Evolutionary conservation across 2,797 vertebrate species (phyloP).

Genomic region (Lacerta bilineata): DNA sequence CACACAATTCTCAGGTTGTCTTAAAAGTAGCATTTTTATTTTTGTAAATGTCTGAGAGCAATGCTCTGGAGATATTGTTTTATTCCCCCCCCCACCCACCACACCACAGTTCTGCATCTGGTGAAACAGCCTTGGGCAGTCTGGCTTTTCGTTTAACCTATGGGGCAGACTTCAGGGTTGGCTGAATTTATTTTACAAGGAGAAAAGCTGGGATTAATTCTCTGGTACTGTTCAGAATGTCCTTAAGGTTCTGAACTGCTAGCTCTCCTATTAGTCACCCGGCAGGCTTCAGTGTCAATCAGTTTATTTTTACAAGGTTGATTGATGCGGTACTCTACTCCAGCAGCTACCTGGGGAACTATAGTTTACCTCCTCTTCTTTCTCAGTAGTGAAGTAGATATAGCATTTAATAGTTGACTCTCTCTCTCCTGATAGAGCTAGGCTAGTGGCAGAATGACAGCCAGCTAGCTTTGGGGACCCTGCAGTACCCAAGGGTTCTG

Average conservation of each 20-base stretch:
- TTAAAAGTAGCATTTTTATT: neutral
- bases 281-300: conserved; percentile 58
- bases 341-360: conserved; percentile 48
- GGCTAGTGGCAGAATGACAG: conserved; percentile 7
- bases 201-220: conserved; percentile 29
- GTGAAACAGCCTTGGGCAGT: conserved; percentile 15
- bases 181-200: conserved; percentile 36
- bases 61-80: neutral
- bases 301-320: conserved; percentile 59
- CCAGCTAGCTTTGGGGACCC: conserved; percentile 8
- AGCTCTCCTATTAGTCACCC: conserved; percentile 50
- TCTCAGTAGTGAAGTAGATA: conserved; percentile 16
- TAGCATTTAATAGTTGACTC: conserved; percentile 4
- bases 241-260: conserved; percentile 33
- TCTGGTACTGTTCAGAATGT: conserved; percentile 22
- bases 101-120: conserved; percentile 5
- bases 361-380: conserved; percentile 51
- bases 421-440: neutral
- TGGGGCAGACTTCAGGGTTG: conserved; percentile 39
- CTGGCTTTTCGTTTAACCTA: conserved; percentile 41
- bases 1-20: neutral
- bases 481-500: conserved; percentile 29
- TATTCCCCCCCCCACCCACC: neutral
- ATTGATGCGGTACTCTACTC: conserved; percentile 53
- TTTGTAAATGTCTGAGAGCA: neutral